Percentiles rank a stretch among this genome's conserved stretches.
Evolutionary conservation across 2,888 invertebrate species (phyloP).

Genomic region (Phasia obesa): DNA sequence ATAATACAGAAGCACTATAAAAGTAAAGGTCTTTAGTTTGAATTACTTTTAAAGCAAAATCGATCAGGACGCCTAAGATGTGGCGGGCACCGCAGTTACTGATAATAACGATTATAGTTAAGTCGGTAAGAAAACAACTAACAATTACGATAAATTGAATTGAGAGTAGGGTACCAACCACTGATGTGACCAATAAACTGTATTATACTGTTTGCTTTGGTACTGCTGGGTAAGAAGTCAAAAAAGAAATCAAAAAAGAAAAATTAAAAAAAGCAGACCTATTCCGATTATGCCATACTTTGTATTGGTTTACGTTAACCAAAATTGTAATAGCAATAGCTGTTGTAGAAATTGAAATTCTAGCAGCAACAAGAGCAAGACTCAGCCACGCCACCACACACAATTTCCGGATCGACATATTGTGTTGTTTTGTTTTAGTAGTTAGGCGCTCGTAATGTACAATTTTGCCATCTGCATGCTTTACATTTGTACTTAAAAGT

Average conservation of each 20-base stretch:
- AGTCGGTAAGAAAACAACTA: too few relatives aligned
- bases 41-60: too few relatives aligned
- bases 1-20: too few relatives aligned
- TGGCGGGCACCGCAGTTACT: too few relatives aligned
- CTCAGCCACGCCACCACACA: slow-evolving; percentile 75
- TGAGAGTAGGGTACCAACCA: too few relatives aligned
- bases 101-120: too few relatives aligned
- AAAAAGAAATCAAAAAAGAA: slow-evolving; percentile 22
- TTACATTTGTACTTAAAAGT: slow-evolving; percentile 48
- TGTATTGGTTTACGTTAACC: slow-evolving; percentile 57
- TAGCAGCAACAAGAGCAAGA: slow-evolving; percentile 66
- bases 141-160: too few relatives aligned
- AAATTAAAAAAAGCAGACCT: slow-evolving; percentile 37
- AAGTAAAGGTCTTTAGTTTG: too few relatives aligned
- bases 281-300: slow-evolving; percentile 57
- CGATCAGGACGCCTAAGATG: too few relatives aligned
- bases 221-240: background rate
- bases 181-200: too few relatives aligned
- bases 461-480: slow-evolving; percentile 41
- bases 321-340: slow-evolving; percentile 66
- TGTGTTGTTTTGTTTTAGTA: slow-evolving; percentile 76
- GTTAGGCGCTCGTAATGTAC: slow-evolving; percentile 24
- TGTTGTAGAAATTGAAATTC: slow-evolving; percentile 58
- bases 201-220: too few relatives aligned
- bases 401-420: slow-evolving; percentile 81